Conservation (phyloP, 2,888 invertebrate genomes). For the Catocala fraxini region DNA sequence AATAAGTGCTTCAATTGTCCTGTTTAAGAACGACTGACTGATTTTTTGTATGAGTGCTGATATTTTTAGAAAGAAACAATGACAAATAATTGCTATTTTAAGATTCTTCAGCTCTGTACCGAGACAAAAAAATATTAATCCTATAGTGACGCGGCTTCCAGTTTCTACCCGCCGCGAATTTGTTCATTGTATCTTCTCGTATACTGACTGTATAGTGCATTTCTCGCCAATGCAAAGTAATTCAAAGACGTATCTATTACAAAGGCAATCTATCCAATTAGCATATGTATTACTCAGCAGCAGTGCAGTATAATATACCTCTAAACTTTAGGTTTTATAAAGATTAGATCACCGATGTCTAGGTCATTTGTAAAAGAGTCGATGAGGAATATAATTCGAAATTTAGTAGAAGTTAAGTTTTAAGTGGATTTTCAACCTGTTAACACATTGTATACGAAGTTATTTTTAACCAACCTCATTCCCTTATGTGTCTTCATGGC, state of each 20-base stretch:
- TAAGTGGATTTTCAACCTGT: constrained; percentile 15
- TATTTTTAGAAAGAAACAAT: constrained; percentile 40
- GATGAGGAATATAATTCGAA: background rate
- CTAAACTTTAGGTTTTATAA: background rate
- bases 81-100: constrained; percentile 19
- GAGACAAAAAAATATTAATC: background rate
- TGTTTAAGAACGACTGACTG: constrained; percentile 38
- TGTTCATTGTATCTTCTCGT: no score
- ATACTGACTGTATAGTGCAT: no score
- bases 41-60: constrained; percentile 24
- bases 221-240: no score
- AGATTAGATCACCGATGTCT: background rate
- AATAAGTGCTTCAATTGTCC: constrained; percentile 78
- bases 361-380: background rate
- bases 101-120: constrained; percentile 10
- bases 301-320: no score
- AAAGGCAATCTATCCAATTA: no score
- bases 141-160: background rate
- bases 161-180: no score
- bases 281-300: no score
- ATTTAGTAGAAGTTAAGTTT: background rate
- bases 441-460: constrained; percentile 16
- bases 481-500: constrained; percentile 27
- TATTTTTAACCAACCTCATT: constrained; percentile 34
- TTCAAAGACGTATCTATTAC: no score